Evolutionary conservation across 2,113 vertebrate species (phyloP), one percentile per base, ranked within the genome.

Genomic region (Morone chrysops): DNA sequence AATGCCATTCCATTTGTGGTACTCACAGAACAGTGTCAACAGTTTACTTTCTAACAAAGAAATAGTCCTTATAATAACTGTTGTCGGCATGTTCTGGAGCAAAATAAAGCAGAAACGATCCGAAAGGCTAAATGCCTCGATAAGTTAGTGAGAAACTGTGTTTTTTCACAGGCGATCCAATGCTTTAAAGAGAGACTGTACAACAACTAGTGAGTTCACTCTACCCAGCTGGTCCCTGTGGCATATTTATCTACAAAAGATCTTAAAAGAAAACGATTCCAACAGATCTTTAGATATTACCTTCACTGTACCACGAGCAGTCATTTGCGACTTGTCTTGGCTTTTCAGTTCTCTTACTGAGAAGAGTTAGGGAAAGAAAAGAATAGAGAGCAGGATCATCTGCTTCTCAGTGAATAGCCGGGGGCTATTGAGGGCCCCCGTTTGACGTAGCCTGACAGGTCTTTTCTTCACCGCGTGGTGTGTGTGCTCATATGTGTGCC

Each of bases 361-460:
- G 57, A 79, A 75, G 83, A 80, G 43, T 84, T 65, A 48, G 45
- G 51, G 75, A 68, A 78, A 78, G 79, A 78, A 85, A 76, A 80
- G 75, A 85, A 82, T 31, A 73, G 72, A 69, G 70, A 69, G 70
- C 31, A 65, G 78, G 83, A 89, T 92, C 89, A 92, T 91, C 92
- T 90, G 92, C 89, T 82, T 61, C 78, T 83, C 66, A 1, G 31
- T 80, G 84, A 90, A 89, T 89, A 76, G 89, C 90, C 73, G 11
- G 56, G 40, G 83, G 89, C 87, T 86, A 90, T 82, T 74, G 80
- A 90, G 84, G 78, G 60, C 84, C 87, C 81, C 84, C 25, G 80
- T 81, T 88, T 90, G 88, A 92, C 73, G 66, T 66, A 43, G 57
- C 45, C 84, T 91, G 90, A 90, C 89, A 90, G 83, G 83, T 90